Base-by-base conservation (phyloP, 1,140 invertebrate species). In the Dolichoris vasculosae region DNA sequence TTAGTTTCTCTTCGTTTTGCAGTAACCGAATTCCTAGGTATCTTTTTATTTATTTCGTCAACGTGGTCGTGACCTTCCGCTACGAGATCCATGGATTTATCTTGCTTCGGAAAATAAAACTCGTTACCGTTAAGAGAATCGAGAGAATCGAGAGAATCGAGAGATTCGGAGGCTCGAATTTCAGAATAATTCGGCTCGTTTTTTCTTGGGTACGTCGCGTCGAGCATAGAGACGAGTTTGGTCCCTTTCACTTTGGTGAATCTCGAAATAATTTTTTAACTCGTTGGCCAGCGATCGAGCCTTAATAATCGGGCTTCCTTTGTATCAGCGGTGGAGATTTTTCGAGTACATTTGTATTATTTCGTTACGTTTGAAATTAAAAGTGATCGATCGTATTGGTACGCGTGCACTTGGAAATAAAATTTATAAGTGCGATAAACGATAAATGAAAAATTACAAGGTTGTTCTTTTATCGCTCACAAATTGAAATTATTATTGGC, bases 401-500 rank as follows among this genome's bases (percentile, higher is more conserved):
- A 46, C 40, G 79, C 30, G 20, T 46, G 63, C 63, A 69, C 38
- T 69, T 81, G 63, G 11, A 40, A 48, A n/a, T 80, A 17, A 80
- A 63, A 63, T 80, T 43, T 80, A 23, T 40, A 48, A 38, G 43
- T 51, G 26, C 79, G 64, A 32, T 64, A 67, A 81, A 48, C 40
- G 79, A 71, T 71, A 51, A 81, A 64, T 71, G 64, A 71, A 81
- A 81, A 81, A 81, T 81, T 11, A 46, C 40, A 48, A 81, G 64
- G 79, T 26, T 64, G 15, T 3, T 32, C 30, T 51, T 76, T 76
- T 76, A 76, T 51, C n/a, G 46, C n/a, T 15, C 30, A 2, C n/a
- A 76, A 76, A 76, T 76, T 32, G 75, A 76, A 76, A 51, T 73
- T 73, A 73, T 73, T 73, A 73, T 73, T 73, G 40, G 40, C 23